Evolutionary conservation across 2,888 invertebrate species (phyloP), one percentile per base, ranked within the genome.

Genomic region (Orthosia gracilis): DNA sequence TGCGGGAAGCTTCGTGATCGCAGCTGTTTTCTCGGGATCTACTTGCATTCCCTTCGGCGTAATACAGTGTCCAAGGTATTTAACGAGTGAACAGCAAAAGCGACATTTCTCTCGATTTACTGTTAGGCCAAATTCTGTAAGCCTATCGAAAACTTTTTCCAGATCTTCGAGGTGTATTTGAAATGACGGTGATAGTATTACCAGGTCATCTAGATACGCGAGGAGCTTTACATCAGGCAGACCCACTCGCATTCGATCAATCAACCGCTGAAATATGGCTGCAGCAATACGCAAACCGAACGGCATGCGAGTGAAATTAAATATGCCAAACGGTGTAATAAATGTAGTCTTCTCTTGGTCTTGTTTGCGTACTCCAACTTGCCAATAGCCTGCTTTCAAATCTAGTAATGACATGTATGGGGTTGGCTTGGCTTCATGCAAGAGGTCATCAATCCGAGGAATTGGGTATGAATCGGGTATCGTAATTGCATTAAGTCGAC

Each of bases 261-360:
- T 81, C 15, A 75, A 40, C 15, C 85, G 67, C 62, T 86, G 86
- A 59, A 90, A 90, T 0, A 88, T 89, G 0, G 87, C 78, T 13
- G 89, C 88, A 2, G 89, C 89, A 57, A 90, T 89, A 4, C 83
- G 67, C 5, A 89, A 69, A n/a, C n/a, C n/a, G n/a, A n/a, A n/a
- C n/a, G n/a, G n/a, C n/a, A n/a, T n/a, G n/a, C n/a, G n/a, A n/a
- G n/a, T n/a, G n/a, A n/a, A 0, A 21, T 79, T 68, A 57, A 78
- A 90, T 9, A 83, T 78, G 0, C 88, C 89, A 70, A 88, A 86
- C n/a, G 87, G 85, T 3, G 26, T 26, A 26, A 26, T 26, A 3
- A 26, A 3, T 26, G 26, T 3, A 26, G 26, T 26, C 26, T 54
- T n/a, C 54, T 54, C n/a, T 12, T 52, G 52, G n/a, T 52, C 52